Base-by-base conservation (phyloP, 2,113 vertebrate species). In the Megaptera novaeangliae region DNA sequence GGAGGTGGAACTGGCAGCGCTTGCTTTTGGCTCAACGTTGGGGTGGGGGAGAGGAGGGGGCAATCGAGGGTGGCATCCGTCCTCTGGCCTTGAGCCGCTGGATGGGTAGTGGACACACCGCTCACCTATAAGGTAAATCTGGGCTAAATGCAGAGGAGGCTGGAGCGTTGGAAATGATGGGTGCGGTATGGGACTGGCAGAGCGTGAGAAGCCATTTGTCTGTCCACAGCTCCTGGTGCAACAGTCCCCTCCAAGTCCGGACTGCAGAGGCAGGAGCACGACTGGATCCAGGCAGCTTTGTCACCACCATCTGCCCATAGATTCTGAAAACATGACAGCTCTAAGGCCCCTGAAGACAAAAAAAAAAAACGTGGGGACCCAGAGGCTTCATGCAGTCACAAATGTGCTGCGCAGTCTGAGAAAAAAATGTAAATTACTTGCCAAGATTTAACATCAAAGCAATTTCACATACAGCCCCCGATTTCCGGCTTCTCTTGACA, bases 401-500 rank as follows among this genome's bases (percentile, higher is more conserved):
- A 14, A 64, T 0, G 4, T 12, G 27, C 29, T 12, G 1, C 21
- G 27, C 1, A 27, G n/a, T 80, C 66, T 57, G 64, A 29, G 68
- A 46, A 72, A 29, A 87, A 82, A 88, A 63, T 46, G 8, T 31
- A 18, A 78, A 57, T 55, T 20, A 77, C 66, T 89, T 94, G 29
- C 23, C 23, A 29, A 15, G 29, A 3, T 89, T 68, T 85, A 89
- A 72, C 27, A 44, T 82, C 4, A 0, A 61, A 41, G 44, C 63
- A 57, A 59, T 87, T 77, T 84, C 88, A 87, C 31, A 25, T 29
- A 6, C 29, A 64, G 68, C 95, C n/a, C 31, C 52, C 0, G 3
- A 49, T 59, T 52, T 75, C 91, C 61, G n/a, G 59, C 71, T 93
- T 93, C 72, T 88, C 41, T 66, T 66, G 90, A 86, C 12, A 29